Evolutionary conservation across 2,113 vertebrate genomes (phyloP).

Genomic region (mouse (Mus musculus)): DNA sequence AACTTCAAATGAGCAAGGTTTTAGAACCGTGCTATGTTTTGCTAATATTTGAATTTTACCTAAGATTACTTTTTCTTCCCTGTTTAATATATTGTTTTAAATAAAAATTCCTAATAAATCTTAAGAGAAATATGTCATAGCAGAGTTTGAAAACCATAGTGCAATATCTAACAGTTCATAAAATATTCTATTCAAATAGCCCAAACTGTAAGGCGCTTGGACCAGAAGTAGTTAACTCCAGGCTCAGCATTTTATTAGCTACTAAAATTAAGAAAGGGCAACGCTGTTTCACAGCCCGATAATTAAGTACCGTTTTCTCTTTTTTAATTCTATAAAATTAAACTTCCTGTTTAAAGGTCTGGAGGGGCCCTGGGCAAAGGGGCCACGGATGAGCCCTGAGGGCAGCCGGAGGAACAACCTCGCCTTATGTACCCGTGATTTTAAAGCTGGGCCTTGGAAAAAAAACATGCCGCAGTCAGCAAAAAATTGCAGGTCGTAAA

Average conservation of each 20-base stretch:
- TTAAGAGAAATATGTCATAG: constrained; percentile 90
- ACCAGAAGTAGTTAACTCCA: constrained; percentile 90
- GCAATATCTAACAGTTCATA: constrained; percentile 92
- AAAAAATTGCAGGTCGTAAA: constrained; percentile 90
- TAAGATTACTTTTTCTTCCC: constrained; percentile 87
- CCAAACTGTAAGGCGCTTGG: constrained; percentile 84
- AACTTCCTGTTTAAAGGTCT: constrained; percentile 92
- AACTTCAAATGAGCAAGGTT: constrained; percentile 79
- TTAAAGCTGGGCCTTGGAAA: constrained; percentile 81
- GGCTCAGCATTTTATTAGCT: constrained; percentile 90
- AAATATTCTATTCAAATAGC: constrained; percentile 89
- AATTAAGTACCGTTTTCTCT: constrained; percentile 92
- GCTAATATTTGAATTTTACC: constrained; percentile 88
- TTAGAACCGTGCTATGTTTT: constrained; percentile 83
- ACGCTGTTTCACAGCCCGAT: constrained; percentile 91
- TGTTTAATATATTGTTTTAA: constrained; percentile 92
- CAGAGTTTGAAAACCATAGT: constrained; percentile 88
- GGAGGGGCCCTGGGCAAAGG: constrained; percentile 86
- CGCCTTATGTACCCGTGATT: constrained; percentile 87
- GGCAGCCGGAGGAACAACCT: constrained; percentile 86
- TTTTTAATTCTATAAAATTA: constrained; percentile 93
- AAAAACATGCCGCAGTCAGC: constrained; percentile 86
- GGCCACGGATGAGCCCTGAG: constrained; percentile 86
- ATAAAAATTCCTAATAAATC: constrained; percentile 92
- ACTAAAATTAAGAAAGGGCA: constrained; percentile 92